These are phyloP conservation scores for Tragelaphus buxtoni DNA, from an alignment of 2,113 vertebrate genomes.

Conservation along the genomic window DNA sequence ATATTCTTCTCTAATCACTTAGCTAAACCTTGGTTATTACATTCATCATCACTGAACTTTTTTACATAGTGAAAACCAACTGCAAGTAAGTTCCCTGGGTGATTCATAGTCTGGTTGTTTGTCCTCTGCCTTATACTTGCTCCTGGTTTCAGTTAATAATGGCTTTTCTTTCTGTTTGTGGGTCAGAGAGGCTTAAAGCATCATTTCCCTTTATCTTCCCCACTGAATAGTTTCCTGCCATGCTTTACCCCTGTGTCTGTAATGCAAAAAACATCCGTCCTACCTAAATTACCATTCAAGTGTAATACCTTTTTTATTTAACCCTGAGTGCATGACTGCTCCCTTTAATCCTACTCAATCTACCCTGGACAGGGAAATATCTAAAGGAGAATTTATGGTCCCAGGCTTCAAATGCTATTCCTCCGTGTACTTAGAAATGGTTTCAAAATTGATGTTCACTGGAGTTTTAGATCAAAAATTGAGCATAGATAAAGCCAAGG, in stretches of 20 bases:
- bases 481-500: constrained; percentile 68
- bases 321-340: constrained; percentile 69
- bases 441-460: constrained; percentile 72
- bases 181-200: constrained; percentile 65
- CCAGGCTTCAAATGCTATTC: constrained; percentile 64
- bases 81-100: background rate
- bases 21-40: background rate
- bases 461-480: constrained; percentile 72
- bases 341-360: constrained; percentile 74
- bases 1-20: background rate
- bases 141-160: constrained; percentile 52
- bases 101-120: background rate
- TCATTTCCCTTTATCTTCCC: constrained; percentile 65
- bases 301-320: constrained; percentile 73
- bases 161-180: constrained; percentile 63
- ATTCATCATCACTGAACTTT: background rate
- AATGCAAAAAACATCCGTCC: constrained; percentile 65
- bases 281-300: constrained; percentile 69
- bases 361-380: constrained; percentile 65
- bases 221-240: constrained; percentile 61
- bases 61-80: background rate
- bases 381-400: constrained; percentile 65
- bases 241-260: constrained; percentile 56
- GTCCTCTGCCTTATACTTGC: constrained; percentile 17
- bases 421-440: constrained; percentile 61